Conservation (phyloP, 37 sponge, comb jelly and placozoan species). For the Mnemiopsis leidyi region DNA sequence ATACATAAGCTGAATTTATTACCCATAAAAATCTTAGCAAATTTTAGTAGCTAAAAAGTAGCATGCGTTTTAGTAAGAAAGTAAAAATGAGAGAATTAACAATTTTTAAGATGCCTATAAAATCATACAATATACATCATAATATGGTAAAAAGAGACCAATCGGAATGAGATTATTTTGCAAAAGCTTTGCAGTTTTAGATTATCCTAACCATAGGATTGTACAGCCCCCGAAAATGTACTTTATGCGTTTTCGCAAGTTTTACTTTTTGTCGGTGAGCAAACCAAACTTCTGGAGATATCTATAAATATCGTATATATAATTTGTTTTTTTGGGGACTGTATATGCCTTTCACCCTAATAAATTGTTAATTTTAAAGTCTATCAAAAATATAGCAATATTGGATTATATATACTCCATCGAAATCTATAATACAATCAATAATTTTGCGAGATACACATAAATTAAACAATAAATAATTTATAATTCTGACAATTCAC, state of each 20-base stretch:
- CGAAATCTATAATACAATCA: conserved; percentile 20
- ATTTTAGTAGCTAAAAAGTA: neutral
- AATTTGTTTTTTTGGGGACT: neutral
- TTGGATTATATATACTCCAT: neutral
- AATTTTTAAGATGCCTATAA: neutral
- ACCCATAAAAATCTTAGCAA: neutral
- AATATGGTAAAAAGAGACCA: neutral
- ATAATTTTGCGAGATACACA: neutral
- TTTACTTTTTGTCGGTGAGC: no score
- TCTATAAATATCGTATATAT: no score
- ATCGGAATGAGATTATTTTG: neutral
- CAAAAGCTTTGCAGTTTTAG: neutral
- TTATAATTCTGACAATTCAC: conserved; percentile 11
- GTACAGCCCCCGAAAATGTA: neutral
- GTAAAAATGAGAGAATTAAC: neutral
- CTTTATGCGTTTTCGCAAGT: no score
- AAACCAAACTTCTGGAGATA: no score
- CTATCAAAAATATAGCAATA: neutral
- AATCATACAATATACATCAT: neutral
- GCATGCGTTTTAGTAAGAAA: neutral
- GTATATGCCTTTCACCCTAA: neutral
- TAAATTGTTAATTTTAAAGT: neutral
- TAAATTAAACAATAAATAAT: neutral
- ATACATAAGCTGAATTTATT: neutral
- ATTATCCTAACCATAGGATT: neutral